A percentile compares a stretch with the other conserved stretches of the same genome.
Conservation (phyloP, 2,888 invertebrate species). For the Cantharis nigra region DNA sequence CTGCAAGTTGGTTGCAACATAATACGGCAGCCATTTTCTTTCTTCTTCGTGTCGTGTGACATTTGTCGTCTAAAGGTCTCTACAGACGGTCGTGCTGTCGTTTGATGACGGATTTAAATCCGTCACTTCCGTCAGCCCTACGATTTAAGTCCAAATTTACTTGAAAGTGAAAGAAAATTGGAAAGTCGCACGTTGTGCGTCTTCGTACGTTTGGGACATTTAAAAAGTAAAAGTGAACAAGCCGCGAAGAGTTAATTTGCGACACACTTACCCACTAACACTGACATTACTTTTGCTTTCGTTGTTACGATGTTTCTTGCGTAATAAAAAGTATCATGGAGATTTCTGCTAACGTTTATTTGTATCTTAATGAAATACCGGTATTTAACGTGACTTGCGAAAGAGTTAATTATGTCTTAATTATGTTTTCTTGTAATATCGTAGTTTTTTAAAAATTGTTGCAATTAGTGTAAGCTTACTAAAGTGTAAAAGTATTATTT, state of each 20-base stretch:
- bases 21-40: not conserved
- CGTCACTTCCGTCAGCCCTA: too few relatives aligned
- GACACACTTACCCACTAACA: slow-evolving; percentile 19
- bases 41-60: not conserved
- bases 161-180: not conserved
- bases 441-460: not conserved
- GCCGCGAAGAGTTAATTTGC: not conserved
- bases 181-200: not conserved
- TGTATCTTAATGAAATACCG: slow-evolving; percentile 4
- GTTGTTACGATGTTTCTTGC: slow-evolving; percentile 13
- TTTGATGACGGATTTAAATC: too few relatives aligned
- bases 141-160: too few relatives aligned
- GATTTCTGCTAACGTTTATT: slow-evolving; percentile 5
- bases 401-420: slow-evolving; percentile 10
- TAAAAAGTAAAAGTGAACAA: not conserved
- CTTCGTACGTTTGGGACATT: not conserved
- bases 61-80: not conserved
- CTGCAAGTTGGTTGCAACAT: not conserved
- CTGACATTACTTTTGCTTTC: slow-evolving; percentile 21
- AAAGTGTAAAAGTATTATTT: not conserved
- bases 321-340: slow-evolving; percentile 11
- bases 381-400: slow-evolving; percentile 12
- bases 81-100: not conserved
- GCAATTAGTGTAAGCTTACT: not conserved
- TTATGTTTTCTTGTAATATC: slow-evolving; percentile 4